These are phyloP conservation scores for Epicauta chinensis DNA, from an alignment of 1,140 invertebrate genomes.

Conservation along the genomic window DNA sequence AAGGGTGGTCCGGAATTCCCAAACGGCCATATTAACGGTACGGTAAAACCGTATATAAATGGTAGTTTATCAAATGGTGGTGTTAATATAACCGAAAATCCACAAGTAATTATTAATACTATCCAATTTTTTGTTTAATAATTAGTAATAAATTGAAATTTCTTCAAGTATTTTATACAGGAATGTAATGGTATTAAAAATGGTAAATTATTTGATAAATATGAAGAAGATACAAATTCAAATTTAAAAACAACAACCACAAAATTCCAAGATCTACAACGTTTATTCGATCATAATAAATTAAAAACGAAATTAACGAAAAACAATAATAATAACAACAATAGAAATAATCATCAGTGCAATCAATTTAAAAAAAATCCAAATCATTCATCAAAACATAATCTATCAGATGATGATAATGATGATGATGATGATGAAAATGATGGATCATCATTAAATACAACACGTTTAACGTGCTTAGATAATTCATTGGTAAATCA, in stretches of 20 bases:
- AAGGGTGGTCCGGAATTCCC: conserved; percentile 42
- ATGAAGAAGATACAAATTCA: conserved; percentile 34
- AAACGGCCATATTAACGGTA: conserved; percentile 34
- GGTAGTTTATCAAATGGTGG: conserved; percentile 42
- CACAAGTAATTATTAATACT: conserved; percentile 43
- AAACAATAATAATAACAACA: background rate
- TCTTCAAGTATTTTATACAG: conserved; percentile 25
- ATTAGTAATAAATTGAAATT: background rate
- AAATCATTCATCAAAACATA: too few species aligned
- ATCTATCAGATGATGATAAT: too few species aligned
- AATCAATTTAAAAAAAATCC: background rate
- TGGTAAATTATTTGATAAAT: conserved; percentile 4
- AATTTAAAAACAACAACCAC: conserved; percentile 28
- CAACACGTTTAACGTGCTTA: conserved; percentile 27
- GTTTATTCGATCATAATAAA: conserved; percentile 15
- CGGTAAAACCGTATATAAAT: conserved; percentile 37
- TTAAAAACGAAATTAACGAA: background rate
- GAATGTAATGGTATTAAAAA: conserved; percentile 23
- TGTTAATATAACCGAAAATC: conserved; percentile 50
- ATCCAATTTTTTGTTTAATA: background rate
- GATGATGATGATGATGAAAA: too few species aligned
- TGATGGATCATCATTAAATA: conserved; percentile 15
- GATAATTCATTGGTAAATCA: conserved; percentile 23
- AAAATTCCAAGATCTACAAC: conserved; percentile 25
- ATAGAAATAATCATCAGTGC: background rate